Percentiles rank a stretch among this genome's conserved stretches.
These are phyloP conservation scores for Ptilodon capucinus DNA, from an alignment of 2,888 invertebrate genomes.

Conservation along the genomic window DNA sequence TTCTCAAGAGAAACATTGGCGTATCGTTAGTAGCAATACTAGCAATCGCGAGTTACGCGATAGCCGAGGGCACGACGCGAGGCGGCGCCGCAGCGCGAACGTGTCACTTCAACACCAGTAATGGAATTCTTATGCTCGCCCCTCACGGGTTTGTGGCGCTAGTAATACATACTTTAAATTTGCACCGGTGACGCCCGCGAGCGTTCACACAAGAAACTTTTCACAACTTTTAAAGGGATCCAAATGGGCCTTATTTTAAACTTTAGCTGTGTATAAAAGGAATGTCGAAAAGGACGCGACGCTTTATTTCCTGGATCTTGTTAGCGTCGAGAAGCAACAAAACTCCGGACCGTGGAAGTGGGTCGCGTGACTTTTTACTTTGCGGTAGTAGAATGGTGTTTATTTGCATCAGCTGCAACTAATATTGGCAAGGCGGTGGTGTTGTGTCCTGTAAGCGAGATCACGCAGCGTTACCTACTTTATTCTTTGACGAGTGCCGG, in stretches of 20 bases:
- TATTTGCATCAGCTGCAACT: not conserved
- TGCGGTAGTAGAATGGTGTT: not conserved
- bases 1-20: not conserved
- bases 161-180: constrained; percentile 79
- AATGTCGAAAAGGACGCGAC: constrained; percentile 19
- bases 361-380: constrained; percentile 8
- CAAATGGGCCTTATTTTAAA: constrained; percentile 65
- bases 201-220: constrained; percentile 67
- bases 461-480: too few relatives aligned
- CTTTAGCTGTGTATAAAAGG: constrained; percentile 42
- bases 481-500: too few relatives aligned
- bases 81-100: constrained; percentile 43
- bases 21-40: constrained; percentile 8
- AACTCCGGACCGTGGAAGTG: constrained; percentile 8
- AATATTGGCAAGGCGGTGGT: not conserved
- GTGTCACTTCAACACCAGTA: constrained; percentile 69
- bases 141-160: constrained; percentile 68
- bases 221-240: constrained; percentile 62
- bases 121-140: constrained; percentile 79
- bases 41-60: constrained; percentile 18
- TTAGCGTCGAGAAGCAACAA: constrained; percentile 11
- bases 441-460: not conserved
- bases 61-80: constrained; percentile 22
- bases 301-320: constrained; percentile 21
- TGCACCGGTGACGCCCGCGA: constrained; percentile 73